A percentile compares a stretch with the other conserved stretches of the same genome.
Evolutionary conservation across 2,113 vertebrate genomes (phyloP).

Genomic region (Notarius lentiginosus): DNA sequence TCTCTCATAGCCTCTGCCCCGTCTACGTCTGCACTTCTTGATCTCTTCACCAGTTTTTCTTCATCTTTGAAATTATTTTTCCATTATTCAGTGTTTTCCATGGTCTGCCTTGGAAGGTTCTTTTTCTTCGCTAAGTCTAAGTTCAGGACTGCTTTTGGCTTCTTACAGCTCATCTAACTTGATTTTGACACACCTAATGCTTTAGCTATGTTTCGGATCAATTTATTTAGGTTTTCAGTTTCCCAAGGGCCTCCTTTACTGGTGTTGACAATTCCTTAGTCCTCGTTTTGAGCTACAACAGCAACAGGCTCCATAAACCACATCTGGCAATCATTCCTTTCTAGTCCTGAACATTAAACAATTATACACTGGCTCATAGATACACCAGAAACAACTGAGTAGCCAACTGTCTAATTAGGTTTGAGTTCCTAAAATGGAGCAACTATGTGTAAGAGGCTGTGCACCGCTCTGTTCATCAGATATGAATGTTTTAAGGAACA

Average conservation of each 20-base stretch:
- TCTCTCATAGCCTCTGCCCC: background rate
- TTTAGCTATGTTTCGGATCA: background rate
- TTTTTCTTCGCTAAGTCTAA: background rate
- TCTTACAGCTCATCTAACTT: background rate
- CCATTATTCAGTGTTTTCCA: background rate
- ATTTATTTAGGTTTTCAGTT: background rate
- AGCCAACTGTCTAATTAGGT: background rate
- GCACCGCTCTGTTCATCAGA: background rate
- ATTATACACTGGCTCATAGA: constrained; percentile 20
- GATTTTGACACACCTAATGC: background rate
- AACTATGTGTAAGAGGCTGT: background rate
- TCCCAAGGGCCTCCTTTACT: background rate
- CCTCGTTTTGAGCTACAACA: background rate
- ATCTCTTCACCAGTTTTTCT: background rate
- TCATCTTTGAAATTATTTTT: background rate
- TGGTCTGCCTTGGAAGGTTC: background rate
- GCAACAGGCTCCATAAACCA: constrained; percentile 8
- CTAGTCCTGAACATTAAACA: background rate
- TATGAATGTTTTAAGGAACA: background rate
- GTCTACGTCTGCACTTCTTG: background rate
- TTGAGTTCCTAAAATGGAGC: background rate
- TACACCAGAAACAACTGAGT: background rate
- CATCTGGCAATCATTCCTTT: constrained; percentile 22
- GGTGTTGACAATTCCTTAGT: constrained; percentile 1
- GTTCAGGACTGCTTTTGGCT: background rate